These are phyloP conservation scores for Petromus typicus DNA, from an alignment of 2,113 vertebrate species.

Conservation along the genomic window DNA sequence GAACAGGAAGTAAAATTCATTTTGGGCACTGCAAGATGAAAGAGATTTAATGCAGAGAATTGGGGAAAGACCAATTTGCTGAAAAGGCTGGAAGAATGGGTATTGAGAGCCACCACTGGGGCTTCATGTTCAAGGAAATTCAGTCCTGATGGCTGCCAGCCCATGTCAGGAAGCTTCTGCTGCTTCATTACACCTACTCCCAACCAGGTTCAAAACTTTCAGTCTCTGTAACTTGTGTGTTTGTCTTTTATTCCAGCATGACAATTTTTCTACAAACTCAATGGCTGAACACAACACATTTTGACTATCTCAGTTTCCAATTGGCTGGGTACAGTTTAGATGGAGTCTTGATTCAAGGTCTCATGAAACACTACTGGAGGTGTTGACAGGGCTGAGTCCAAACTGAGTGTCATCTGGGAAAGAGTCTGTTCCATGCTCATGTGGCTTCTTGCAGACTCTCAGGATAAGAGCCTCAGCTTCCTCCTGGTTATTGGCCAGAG, in stretches of 20 bases:
- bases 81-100: background rate
- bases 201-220: background rate
- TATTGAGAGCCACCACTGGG: background rate
- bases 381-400: background rate
- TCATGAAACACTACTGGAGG: background rate
- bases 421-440: background rate
- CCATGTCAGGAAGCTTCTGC: background rate
- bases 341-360: background rate
- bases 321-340: background rate
- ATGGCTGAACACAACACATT: background rate
- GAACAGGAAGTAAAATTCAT: background rate
- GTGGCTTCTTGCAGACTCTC: background rate
- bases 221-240: background rate
- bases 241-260: background rate
- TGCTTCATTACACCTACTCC: background rate
- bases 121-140: background rate
- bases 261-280: background rate
- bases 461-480: background rate
- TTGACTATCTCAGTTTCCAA: background rate
- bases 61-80: background rate
- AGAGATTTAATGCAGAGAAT: background rate
- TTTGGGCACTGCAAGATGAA: background rate
- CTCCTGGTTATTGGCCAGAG: background rate
- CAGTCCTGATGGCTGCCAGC: background rate
- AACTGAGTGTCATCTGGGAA: background rate